phyloP scores from a whole-genome alignment of 2,113 vertebrate species.

The Sebastes schlegelii region DNA sequence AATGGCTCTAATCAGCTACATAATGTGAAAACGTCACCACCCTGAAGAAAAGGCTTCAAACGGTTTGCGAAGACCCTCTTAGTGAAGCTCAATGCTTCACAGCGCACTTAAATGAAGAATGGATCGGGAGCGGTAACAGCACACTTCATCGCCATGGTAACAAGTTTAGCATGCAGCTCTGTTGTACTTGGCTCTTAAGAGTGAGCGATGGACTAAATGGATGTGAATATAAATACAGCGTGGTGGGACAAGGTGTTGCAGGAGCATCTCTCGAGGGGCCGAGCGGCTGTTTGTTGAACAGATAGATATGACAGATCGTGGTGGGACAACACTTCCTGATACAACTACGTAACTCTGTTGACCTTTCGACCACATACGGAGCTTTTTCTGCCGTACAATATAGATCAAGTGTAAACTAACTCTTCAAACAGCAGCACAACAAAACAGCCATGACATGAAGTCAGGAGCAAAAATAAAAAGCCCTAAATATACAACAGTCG shows the following conservation, averaged over 20 bases:
- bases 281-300: slow-evolving; percentile 27
- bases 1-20: slow-evolving; percentile 18
- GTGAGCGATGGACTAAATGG: slow-evolving; percentile 79
- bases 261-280: slow-evolving; percentile 55
- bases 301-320: slow-evolving; percentile 22
- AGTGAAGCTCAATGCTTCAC: slow-evolving; percentile 37
- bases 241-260: slow-evolving; percentile 60
- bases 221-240: slow-evolving; percentile 81
- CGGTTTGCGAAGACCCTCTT: slow-evolving; percentile 23
- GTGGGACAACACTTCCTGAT: not conserved
- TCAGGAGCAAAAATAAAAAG: not conserved
- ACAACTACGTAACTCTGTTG: not conserved
- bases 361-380: no score
- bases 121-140: slow-evolving; percentile 54
- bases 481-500: not conserved
- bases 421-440: no score
- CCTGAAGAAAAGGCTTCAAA: slow-evolving; percentile 8
- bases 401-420: no score
- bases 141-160: slow-evolving; percentile 61
- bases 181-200: slow-evolving; percentile 65
- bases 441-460: no score
- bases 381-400: no score
- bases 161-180: slow-evolving; percentile 39
- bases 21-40: slow-evolving; percentile 12
- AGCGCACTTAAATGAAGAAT: slow-evolving; percentile 51